Evolutionary conservation across 2,113 vertebrate genomes (phyloP).

Genomic region (Bombycilla garrulus): DNA sequence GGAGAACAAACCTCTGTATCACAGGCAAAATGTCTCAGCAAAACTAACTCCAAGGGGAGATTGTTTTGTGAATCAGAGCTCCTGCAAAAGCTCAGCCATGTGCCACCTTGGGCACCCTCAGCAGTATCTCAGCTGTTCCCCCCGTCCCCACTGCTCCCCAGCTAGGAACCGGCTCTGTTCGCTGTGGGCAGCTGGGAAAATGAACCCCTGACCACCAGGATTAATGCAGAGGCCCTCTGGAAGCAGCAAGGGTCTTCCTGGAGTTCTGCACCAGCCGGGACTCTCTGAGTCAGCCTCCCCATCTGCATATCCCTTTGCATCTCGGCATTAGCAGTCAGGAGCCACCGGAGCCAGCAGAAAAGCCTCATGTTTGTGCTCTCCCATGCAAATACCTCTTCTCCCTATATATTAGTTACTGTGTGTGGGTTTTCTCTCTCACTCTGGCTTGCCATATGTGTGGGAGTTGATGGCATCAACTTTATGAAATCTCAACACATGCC

Average conservation of each 20-base stretch:
- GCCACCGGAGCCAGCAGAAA: neutral
- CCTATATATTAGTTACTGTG: constrained; percentile 63
- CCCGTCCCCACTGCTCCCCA: neutral
- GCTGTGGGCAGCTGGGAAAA: neutral
- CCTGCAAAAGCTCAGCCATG: neutral
- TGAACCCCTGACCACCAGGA: neutral
- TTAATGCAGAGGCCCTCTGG: neutral
- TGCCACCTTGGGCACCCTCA: neutral
- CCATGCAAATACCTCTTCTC: constrained; percentile 61
- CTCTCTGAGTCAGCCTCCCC: constrained; percentile 8
- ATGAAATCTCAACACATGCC: constrained; percentile 74
- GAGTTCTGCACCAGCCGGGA: neutral
- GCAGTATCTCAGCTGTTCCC: neutral
- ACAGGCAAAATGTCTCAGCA: neutral
- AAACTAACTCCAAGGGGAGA: neutral
- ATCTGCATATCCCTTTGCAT: constrained; percentile 36
- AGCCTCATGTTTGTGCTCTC: constrained; percentile 50
- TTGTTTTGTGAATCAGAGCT: neutral
- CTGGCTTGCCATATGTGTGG: constrained; percentile 71
- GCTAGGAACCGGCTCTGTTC: neutral
- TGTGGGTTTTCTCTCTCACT: constrained; percentile 66
- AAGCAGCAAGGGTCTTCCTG: neutral
- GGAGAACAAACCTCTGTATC: neutral
- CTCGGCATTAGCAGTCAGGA: neutral
- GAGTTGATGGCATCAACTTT: constrained; percentile 76